Evolutionary conservation across 2,888 invertebrate genomes (phyloP).

Genomic region (Dryocosmus kuriphilus): DNA sequence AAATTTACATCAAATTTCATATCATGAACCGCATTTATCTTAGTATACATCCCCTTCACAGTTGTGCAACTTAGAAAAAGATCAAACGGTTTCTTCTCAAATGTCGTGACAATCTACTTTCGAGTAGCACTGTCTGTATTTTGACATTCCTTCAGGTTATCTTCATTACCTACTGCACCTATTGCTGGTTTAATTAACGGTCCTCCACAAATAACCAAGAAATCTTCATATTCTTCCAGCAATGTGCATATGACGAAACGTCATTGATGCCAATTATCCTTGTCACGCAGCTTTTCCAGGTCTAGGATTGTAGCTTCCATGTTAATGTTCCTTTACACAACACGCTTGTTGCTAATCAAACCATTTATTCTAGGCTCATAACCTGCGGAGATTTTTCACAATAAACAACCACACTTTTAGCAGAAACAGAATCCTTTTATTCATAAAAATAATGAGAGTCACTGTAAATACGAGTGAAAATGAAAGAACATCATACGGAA

Average conservation of each 20-base stretch:
- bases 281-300: too few relatives aligned
- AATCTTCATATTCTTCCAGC: conserved; percentile 44
- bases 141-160: conserved; percentile 15
- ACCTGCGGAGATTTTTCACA: too few relatives aligned
- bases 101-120: conserved; percentile 53
- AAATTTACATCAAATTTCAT: conserved; percentile 51
- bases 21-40: conserved; percentile 51
- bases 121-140: conserved; percentile 40
- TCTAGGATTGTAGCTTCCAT: too few relatives aligned
- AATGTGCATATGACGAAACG: conserved; percentile 43
- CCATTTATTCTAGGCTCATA: too few relatives aligned
- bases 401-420: too few relatives aligned
- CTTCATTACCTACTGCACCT: not conserved
- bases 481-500: too few relatives aligned
- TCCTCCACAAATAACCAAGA: conserved; percentile 41
- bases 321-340: too few relatives aligned
- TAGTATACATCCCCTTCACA: conserved; percentile 52
- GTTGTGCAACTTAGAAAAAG: conserved; percentile 50
- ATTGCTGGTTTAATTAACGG: too few relatives aligned
- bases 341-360: too few relatives aligned
- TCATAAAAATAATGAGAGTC: too few relatives aligned
- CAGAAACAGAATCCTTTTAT: too few relatives aligned
- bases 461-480: too few relatives aligned
- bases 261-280: not conserved
- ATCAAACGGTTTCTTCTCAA: conserved; percentile 54